phyloP scores from a whole-genome alignment of 2,888 invertebrate genomes.

The Acholoe squamosa region DNA sequence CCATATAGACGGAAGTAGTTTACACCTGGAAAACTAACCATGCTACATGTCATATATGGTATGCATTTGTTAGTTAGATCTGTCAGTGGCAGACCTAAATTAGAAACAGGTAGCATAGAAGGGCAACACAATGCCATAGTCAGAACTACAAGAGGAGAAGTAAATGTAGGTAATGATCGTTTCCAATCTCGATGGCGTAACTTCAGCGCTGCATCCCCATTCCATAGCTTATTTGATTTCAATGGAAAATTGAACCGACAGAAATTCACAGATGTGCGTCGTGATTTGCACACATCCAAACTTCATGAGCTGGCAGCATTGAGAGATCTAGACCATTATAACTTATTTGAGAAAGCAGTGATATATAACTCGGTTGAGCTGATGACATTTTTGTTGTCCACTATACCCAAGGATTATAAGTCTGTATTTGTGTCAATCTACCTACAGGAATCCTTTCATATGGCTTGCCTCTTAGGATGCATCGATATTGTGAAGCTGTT shows the following conservation, averaged over 20 bases:
- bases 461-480: neutral
- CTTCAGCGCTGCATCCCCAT: neutral
- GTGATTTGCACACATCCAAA: neutral
- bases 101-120: too few species aligned
- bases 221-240: neutral
- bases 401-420: neutral
- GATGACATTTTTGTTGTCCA: neutral
- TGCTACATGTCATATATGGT: neutral
- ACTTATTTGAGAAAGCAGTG: neutral
- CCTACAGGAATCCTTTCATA: neutral
- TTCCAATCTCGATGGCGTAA: neutral
- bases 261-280: neutral
- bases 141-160: neutral
- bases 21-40: neutral
- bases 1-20: too few species aligned
- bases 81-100: too few species aligned
- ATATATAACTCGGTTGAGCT: neutral
- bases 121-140: too few species aligned
- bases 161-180: neutral
- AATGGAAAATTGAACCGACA: neutral
- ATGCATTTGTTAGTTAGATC: neutral
- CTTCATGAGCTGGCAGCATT: neutral
- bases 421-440: neutral
- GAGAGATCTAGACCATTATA: constrained; percentile 1
- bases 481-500: neutral